These are phyloP conservation scores for Ricordea florida DNA, from an alignment of 92 coral and sea anemone species.

Conservation along the genomic window DNA sequence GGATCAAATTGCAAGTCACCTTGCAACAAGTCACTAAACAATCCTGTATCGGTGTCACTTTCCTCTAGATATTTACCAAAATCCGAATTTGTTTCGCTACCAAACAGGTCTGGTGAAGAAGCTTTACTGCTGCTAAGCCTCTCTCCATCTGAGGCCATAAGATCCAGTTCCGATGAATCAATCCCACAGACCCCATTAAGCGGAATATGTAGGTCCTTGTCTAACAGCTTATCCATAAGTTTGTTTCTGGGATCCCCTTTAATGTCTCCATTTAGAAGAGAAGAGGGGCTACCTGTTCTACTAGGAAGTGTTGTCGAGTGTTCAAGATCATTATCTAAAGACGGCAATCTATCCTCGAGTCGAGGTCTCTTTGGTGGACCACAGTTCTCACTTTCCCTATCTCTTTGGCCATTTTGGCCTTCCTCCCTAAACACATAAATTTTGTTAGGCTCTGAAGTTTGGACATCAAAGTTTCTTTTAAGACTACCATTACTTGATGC, in stretches of 20 bases:
- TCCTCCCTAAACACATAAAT: neutral
- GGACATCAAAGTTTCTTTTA: constrained; percentile 20
- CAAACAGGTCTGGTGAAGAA: constrained; percentile 86
- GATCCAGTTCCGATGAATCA: constrained; percentile 77
- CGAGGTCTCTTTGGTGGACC: constrained; percentile 62
- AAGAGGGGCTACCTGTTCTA: constrained; percentile 62
- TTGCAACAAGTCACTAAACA: constrained; percentile 84
- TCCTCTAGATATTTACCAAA: constrained; percentile 86
- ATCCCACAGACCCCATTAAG: constrained; percentile 90
- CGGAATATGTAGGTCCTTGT: constrained; percentile 80
- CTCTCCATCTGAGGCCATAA: constrained; percentile 82
- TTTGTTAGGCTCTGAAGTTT: neutral
- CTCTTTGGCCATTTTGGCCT: constrained; percentile 14
- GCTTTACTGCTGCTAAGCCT: constrained; percentile 77
- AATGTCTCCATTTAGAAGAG: constrained; percentile 82
- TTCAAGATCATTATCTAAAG: constrained; percentile 51
- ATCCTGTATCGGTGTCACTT: constrained; percentile 79
- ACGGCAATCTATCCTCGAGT: constrained; percentile 43
- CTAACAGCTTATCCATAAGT: constrained; percentile 85
- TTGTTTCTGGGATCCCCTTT: constrained; percentile 73
- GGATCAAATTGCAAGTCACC: constrained; percentile 89
- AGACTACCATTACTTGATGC: constrained; percentile 19
- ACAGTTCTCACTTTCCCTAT: constrained; percentile 8
- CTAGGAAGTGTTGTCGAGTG: constrained; percentile 53
- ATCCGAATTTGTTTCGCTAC: constrained; percentile 85